A percentile compares a stretch with the other conserved stretches of the same genome.
These are phyloP conservation scores for Ennomos fuscantarius DNA, from an alignment of 2,888 invertebrate species.

Conservation along the genomic window DNA sequence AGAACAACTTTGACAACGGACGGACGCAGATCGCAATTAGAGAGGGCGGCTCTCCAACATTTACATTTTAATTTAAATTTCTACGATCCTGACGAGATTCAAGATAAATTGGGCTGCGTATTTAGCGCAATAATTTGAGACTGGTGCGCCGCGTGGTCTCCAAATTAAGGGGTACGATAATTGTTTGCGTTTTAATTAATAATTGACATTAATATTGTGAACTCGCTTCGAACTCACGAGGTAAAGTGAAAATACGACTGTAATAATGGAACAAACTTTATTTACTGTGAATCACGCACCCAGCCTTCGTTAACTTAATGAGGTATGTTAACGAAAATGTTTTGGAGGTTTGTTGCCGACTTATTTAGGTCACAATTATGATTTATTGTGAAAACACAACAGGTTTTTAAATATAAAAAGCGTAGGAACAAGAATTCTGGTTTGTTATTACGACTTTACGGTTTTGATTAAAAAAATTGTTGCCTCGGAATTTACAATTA, in stretches of 20 bases:
- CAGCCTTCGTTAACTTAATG: conserved; percentile 27
- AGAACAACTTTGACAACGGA: conserved; percentile 68
- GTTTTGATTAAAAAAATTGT: conserved; percentile 13
- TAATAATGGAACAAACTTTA: conserved; percentile 29
- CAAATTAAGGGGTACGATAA: conserved; percentile 72
- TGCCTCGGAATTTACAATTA: conserved; percentile 18
- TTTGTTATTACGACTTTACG: conserved; percentile 10
- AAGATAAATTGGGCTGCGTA: conserved; percentile 79
- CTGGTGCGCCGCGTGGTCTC: conserved; percentile 65
- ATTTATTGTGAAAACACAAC: conserved; percentile 13
- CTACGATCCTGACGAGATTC: conserved; percentile 79
- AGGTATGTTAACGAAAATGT: conserved; percentile 31
- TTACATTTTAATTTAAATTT: conserved; percentile 85
- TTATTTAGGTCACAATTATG: conserved; percentile 27
- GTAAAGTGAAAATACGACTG: conserved; percentile 27
- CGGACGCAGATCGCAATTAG: conserved; percentile 75
- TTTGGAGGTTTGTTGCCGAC: conserved; percentile 18
- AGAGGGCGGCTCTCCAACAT: conserved; percentile 73
- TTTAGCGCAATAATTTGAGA: conserved; percentile 79
- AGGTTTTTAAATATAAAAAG: conserved; percentile 13
- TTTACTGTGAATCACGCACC: conserved; percentile 29
- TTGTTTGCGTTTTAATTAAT: conserved; percentile 78
- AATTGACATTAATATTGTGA: conserved; percentile 71
- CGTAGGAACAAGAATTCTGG: conserved; percentile 5
- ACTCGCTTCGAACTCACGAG: conserved; percentile 45